Base-by-base conservation (phyloP, 2,888 invertebrate species). In the Carpatolechia fugitivella region DNA sequence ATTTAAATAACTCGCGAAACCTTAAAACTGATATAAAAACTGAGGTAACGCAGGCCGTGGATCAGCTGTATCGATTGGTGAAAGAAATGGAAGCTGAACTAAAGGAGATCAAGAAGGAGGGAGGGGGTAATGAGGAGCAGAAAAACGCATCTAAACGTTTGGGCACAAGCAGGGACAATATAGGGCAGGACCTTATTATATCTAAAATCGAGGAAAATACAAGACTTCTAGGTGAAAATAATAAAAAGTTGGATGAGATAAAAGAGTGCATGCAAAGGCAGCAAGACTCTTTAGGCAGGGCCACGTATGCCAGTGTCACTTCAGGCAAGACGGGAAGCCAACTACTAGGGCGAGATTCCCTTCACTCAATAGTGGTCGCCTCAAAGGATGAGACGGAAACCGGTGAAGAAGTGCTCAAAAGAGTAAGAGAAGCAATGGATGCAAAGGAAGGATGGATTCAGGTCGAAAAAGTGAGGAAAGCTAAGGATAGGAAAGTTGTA, bases 401-500 rank as follows among this genome's bases (percentile, higher is more conserved):
- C 40, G 56, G 54, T 10, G 59, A 59, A 4, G 18, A 53, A 29
- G 55, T 59, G 0, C 10, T 57, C 11, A 33, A 53, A 2, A 51
- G 20, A 10, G 14, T 57, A 8, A 56, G 56, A 13, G 46, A 54
- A 10, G 52, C 38, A 10, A 18, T 52, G 0, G 33, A 57, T 7
- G 54, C 55, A 2, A 57, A 56, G 14, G 57, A 57, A 18, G 59
- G 52, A 3, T 16, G 56, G 18, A 18, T 56, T 0, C 31, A 20
- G 13, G 38, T 58, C 1, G 58, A 60, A 1, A 56, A 30, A 33
- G 51, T 58, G 0, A 38, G 57, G 24, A 61, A 59, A n/a, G 57
- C 50, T 0, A 61, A 52, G 16, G 57, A 61, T 10, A 33, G 55
- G 11, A 61, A 57, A 18, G 36, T 61, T 1, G 49, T 61, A n/a